Percentiles rank a stretch among this genome's conserved stretches.
phyloP scores from a whole-genome alignment of 2,797 vertebrate species.

The Scomberomorus guttatus region DNA sequence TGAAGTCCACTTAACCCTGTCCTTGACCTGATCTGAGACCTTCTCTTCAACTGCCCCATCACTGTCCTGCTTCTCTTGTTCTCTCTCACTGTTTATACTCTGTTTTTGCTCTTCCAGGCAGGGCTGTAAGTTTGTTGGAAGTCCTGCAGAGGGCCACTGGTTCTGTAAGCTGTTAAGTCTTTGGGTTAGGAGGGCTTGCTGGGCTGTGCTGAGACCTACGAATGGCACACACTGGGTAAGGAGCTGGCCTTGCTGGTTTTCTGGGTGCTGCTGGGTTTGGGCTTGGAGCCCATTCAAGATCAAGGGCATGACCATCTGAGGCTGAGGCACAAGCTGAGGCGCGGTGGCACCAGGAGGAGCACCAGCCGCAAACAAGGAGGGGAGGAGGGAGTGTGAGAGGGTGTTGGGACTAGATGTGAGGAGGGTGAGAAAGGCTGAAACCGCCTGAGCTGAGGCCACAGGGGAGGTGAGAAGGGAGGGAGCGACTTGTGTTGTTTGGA shows the following conservation, averaged over 20 bases:
- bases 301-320: slow-evolving; percentile 88
- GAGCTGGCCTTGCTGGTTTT: slow-evolving; percentile 84
- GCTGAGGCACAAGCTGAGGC: slow-evolving; percentile 85
- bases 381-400: slow-evolving; percentile 83
- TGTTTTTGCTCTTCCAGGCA: slow-evolving; percentile 73
- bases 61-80: slow-evolving; percentile 54
- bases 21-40: slow-evolving; percentile 53
- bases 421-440: slow-evolving; percentile 88
- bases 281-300: slow-evolving; percentile 86
- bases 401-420: slow-evolving; percentile 85
- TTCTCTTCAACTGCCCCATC: slow-evolving; percentile 43
- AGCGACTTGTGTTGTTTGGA: slow-evolving; percentile 79
- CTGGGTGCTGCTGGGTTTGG: slow-evolving; percentile 83
- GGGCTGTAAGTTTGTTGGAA: slow-evolving; percentile 65
- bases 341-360: slow-evolving; percentile 73
- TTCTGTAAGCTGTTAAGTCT: slow-evolving; percentile 85
- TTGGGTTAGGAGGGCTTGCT: slow-evolving; percentile 89
- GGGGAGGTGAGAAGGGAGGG: slow-evolving; percentile 86
- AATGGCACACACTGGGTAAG: slow-evolving; percentile 87
- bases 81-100: slow-evolving; percentile 54
- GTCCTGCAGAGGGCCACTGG: slow-evolving; percentile 83
- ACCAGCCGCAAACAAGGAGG: slow-evolving; percentile 82
- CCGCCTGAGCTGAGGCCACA: slow-evolving; percentile 86
- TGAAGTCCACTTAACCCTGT: slow-evolving; percentile 25
- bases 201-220: slow-evolving; percentile 85